These are phyloP conservation scores for Craseonycteris thonglongyai DNA, from an alignment of 2,113 vertebrate species.

Conservation along the genomic window DNA sequence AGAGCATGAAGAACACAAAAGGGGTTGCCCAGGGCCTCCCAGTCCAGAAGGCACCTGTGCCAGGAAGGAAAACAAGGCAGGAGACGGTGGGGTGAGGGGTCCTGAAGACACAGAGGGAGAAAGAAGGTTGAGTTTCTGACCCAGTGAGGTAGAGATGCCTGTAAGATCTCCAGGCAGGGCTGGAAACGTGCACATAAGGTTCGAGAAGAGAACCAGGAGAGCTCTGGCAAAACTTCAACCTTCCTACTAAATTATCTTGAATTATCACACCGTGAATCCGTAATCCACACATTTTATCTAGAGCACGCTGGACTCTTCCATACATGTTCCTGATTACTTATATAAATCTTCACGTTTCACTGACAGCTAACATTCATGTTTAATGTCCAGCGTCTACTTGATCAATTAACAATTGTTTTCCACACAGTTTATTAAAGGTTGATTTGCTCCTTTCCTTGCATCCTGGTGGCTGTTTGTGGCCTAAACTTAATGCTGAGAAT, in stretches of 20 bases:
- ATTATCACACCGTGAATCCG: background rate
- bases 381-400: conserved; percentile 27
- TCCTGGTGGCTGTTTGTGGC: background rate
- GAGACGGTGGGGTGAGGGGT: rapidly evolving
- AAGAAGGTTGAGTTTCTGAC: background rate
- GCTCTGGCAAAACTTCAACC: background rate
- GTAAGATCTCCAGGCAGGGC: too few species aligned
- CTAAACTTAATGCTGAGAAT: background rate
- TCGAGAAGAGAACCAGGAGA: background rate
- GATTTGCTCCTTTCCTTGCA: background rate
- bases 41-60: background rate
- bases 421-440: background rate
- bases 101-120: background rate
- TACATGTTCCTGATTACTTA: background rate
- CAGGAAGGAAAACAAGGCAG: background rate
- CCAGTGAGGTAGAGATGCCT: background rate
- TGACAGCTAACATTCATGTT: conserved; percentile 48
- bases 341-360: background rate
- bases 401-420: conserved; percentile 63
- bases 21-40: background rate
- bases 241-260: background rate
- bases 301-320: background rate
- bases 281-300: background rate
- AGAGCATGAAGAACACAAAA: background rate
- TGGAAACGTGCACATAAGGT: background rate